Conservation (phyloP, 2,113 vertebrate genomes). For the Chlamydotis undulata region DNA sequence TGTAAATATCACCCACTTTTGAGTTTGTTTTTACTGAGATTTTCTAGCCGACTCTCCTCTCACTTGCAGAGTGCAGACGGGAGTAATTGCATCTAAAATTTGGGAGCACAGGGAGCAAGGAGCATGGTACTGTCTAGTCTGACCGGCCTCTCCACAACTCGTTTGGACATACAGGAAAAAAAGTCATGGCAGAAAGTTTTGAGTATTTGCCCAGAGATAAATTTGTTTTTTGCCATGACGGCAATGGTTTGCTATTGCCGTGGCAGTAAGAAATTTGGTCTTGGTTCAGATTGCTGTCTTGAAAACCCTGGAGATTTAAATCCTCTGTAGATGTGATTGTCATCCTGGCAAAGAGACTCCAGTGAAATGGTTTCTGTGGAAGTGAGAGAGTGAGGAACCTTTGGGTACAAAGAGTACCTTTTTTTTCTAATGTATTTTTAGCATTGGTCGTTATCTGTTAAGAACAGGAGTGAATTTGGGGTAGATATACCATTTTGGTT, state of each 20-base stretch:
- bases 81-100: background rate
- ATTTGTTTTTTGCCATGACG: background rate
- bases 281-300: background rate
- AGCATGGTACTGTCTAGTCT: fast-evolving
- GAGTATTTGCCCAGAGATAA: background rate
- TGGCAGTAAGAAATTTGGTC: background rate
- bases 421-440: background rate
- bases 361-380: background rate
- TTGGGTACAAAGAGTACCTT: background rate
- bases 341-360: background rate
- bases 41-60: background rate
- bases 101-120: background rate
- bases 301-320: background rate
- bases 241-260: background rate
- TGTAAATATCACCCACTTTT: background rate
- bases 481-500: background rate
- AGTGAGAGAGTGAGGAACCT: background rate
- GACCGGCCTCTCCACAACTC: background rate
- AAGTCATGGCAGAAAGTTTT: background rate
- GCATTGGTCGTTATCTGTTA: background rate
- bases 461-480: background rate
- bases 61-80: background rate
- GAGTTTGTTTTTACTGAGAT: background rate
- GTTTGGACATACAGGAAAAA: background rate
- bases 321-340: background rate